These are phyloP conservation scores for Leucophora obtusa DNA, from an alignment of 2,888 invertebrate genomes.

Conservation along the genomic window DNA sequence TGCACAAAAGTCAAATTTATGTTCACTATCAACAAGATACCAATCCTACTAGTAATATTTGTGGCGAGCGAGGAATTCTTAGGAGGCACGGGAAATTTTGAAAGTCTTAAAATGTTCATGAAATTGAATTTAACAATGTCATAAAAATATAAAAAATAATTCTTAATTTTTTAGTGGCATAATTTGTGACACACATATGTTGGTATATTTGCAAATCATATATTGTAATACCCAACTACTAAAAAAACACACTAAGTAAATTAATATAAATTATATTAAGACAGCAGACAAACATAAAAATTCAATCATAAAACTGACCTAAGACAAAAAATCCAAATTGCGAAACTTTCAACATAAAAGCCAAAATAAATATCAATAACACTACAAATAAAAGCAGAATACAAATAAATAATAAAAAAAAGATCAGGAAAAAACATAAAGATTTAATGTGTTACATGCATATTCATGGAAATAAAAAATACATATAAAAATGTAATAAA, in stretches of 20 bases:
- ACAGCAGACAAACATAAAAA: slow-evolving; percentile 15
- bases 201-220: background rate
- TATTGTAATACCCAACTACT: background rate
- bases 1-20: too few species aligned
- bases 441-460: slow-evolving; percentile 23
- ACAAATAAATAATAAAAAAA: slow-evolving; percentile 20
- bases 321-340: slow-evolving; percentile 56
- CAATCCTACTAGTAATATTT: too few species aligned
- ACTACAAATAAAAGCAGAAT: background rate
- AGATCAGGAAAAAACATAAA: slow-evolving; percentile 2
- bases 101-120: too few species aligned
- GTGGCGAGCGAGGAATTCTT: too few species aligned
- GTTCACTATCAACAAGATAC: too few species aligned
- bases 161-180: too few species aligned
- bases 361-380: slow-evolving; percentile 5
- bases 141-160: too few species aligned
- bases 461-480: background rate
- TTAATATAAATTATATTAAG: background rate
- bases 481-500: background rate
- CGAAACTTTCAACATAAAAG: slow-evolving; percentile 52
- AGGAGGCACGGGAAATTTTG: too few species aligned
- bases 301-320: slow-evolving; percentile 64
- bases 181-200: too few species aligned
- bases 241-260: background rate
- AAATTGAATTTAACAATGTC: too few species aligned